Conservation (phyloP, 1,140 invertebrate genomes). For the Caenorhabditis remanei region DNA sequence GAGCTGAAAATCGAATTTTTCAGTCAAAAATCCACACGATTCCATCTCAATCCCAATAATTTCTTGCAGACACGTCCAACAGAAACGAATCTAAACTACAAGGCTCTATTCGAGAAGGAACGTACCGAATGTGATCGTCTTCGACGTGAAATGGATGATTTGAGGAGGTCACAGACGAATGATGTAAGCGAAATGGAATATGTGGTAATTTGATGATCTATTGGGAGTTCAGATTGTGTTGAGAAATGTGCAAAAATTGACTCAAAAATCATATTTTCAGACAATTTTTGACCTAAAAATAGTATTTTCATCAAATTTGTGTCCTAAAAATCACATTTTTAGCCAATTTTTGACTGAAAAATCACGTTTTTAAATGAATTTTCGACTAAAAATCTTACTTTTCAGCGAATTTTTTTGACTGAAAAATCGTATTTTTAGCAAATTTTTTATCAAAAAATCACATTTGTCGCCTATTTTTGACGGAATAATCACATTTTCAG, state of each 20-base stretch:
- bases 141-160: conserved; percentile 58
- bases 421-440: not conserved
- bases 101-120: conserved; percentile 63
- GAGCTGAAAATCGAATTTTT: too few species aligned
- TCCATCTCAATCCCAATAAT: too few species aligned
- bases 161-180: conserved; percentile 23
- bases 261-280: too few species aligned
- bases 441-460: not conserved
- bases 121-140: conserved; percentile 57
- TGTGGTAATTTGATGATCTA: too few species aligned
- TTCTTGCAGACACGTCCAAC: conserved; percentile 11
- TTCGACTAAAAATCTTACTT: not conserved
- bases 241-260: too few species aligned
- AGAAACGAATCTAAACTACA: conserved; percentile 62
- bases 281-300: too few species aligned
- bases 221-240: not conserved
- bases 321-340: not conserved
- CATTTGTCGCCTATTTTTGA: not conserved
- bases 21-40: too few species aligned
- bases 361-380: not conserved
- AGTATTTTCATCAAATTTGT: too few species aligned
- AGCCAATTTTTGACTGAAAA: not conserved
- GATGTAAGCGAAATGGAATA: not conserved
- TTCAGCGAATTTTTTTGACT: not conserved
- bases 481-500: not conserved